Base-by-base conservation (phyloP, 2,888 invertebrate genomes). In the Nineta flava region DNA sequence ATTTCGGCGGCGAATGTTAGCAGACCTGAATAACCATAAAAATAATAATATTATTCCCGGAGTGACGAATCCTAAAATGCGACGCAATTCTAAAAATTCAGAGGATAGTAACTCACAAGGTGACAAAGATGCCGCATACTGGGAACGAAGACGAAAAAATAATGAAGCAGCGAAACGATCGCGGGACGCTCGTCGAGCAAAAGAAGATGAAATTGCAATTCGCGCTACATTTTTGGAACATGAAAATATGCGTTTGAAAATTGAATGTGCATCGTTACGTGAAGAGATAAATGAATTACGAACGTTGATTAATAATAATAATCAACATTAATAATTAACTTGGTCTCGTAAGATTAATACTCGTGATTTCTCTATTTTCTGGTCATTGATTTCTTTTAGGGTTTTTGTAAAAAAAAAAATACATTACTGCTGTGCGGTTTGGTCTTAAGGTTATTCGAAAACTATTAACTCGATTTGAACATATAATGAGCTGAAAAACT, bases 161-260 rank as follows among this genome's bases (percentile, higher is more conserved):
- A 96, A 96, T 64, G 87, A 84, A 54, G 95, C 96, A 0, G 96
- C 96, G 0, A 96, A 96, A 66, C 76, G 92, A 57, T 94, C 93
- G 0, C 74, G 96, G 3, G 95, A 96, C 60, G 81, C 91, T 1
- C 73, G 96, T 51, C 75, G 92, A 57, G 79, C 86, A 42, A 87
- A 94, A 58, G 95, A 96, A 64, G 91, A 94, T 56, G 90, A 92
- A 58, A 82, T 94, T 47, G 91, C 93, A 0, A 83, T 94, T 40
- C 73, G 91, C 51, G 90, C 91, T 1, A 84, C 87, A 0, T 86
- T 82, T 58, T 71, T 95, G 16, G 91, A 94, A 64, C 83, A 86
- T 57, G 91, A 93, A 66, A 86, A 90, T 65, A 72, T 83, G n/a
- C 80, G 83, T 61, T 65, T 92, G 17, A 74, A 79, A 49, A 80